These are phyloP conservation scores for Panulirus ornatus DNA, from an alignment of 1,140 invertebrate genomes.

Conservation along the genomic window DNA sequence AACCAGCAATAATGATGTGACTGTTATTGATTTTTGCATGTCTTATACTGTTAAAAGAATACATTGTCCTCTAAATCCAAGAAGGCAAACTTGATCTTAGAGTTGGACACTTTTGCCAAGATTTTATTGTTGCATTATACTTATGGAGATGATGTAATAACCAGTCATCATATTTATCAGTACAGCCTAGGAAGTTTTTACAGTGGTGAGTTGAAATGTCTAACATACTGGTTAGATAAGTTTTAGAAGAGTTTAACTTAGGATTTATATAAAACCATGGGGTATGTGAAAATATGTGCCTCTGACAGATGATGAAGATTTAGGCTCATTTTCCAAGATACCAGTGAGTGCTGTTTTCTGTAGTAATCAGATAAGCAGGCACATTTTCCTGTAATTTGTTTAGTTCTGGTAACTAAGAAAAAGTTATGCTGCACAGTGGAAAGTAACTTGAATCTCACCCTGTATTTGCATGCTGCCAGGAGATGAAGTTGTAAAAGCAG, in stretches of 20 bases:
- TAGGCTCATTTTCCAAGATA: background rate
- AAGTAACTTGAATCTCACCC: no score
- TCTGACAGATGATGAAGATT: no score
- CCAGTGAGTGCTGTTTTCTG: background rate
- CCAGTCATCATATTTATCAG: background rate
- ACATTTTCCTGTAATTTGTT: background rate
- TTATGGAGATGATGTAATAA: no score
- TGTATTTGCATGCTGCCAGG: slow-evolving; percentile 54
- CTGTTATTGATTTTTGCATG: background rate
- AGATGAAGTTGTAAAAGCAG: slow-evolving; percentile 15
- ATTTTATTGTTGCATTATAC: no score
- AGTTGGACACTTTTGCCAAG: no score
- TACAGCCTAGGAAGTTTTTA: background rate
- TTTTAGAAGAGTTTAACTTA: no score
- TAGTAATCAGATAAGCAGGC: background rate
- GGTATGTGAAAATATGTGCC: no score
- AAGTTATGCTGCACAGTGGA: no score
- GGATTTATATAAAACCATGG: no score
- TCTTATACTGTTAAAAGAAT: no score
- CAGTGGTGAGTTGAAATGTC: background rate
- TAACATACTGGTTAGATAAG: no score
- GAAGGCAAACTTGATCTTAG: no score
- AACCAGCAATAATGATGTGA: slow-evolving; percentile 83
- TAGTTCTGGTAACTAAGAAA: background rate
- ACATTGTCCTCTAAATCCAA: background rate